Conservation (phyloP, 1,140 invertebrate species). For the Lordiphosa collinella region DNA sequence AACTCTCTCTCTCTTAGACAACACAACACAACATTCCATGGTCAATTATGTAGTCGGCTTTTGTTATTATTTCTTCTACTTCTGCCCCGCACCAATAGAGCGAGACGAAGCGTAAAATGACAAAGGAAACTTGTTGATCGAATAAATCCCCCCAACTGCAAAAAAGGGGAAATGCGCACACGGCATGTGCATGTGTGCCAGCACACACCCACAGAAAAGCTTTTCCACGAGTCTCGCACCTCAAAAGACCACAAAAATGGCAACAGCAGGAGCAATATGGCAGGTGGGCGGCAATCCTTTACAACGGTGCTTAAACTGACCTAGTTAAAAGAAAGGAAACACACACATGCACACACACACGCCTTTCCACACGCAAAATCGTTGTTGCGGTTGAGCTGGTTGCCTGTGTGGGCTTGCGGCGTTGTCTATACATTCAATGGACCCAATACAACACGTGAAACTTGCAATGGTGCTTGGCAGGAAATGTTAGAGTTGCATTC, state of each 20-base stretch:
- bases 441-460: constrained; percentile 68
- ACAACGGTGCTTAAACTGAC: constrained; percentile 52
- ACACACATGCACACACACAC: constrained; percentile 8
- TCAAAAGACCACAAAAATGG: constrained; percentile 49
- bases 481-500: constrained; percentile 59
- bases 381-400: constrained; percentile 21
- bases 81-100: constrained; percentile 33
- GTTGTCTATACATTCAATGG: constrained; percentile 39
- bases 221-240: constrained; percentile 29
- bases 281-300: constrained; percentile 57
- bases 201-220: constrained; percentile 56
- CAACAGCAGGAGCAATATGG: constrained; percentile 30
- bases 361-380: constrained; percentile 9
- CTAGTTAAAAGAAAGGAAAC: constrained; percentile 38
- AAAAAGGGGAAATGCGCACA: constrained; percentile 67
- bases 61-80: constrained; percentile 37
- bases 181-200: constrained; percentile 6
- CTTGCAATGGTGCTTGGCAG: constrained; percentile 30
- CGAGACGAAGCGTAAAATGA: constrained; percentile 69
- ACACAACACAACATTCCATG: constrained; percentile 1
- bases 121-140: constrained; percentile 75
- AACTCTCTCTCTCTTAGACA: too few relatives aligned
- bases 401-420: neutral
- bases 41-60: neutral
- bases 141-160: constrained; percentile 60